Evolutionary conservation across 2,888 invertebrate species (phyloP).

Genomic region (Pseudolycoriella hygida): DNA sequence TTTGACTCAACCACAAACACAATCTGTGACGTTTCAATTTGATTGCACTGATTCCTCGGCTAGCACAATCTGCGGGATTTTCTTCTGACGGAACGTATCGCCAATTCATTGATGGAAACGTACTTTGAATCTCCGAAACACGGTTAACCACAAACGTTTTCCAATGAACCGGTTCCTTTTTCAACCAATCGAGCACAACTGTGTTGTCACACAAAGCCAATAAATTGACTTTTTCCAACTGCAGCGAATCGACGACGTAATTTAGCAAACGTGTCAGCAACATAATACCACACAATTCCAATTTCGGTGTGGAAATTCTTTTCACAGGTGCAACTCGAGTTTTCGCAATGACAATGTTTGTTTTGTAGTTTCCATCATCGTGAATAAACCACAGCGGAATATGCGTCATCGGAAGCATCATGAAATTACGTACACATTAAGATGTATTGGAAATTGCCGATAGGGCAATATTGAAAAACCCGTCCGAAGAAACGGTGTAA

Average conservation of each 20-base stretch:
- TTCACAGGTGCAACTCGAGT: too few relatives aligned
- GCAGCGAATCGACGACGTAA: background rate
- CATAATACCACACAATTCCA: background rate
- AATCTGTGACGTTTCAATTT: background rate
- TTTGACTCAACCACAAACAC: too few relatives aligned
- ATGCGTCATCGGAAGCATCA: conserved; percentile 1
- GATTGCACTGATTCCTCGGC: background rate
- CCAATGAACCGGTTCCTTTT: background rate
- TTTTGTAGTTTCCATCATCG: background rate
- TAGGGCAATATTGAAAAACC: too few relatives aligned
- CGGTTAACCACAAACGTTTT: background rate
- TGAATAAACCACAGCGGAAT: background rate
- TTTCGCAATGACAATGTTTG: too few relatives aligned
- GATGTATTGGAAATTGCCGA: too few relatives aligned
- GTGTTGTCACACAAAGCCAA: background rate
- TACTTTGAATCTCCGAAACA: background rate
- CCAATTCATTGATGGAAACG: too few relatives aligned
- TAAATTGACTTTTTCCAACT: background rate
- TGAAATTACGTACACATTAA: too few relatives aligned
- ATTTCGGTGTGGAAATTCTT: background rate
- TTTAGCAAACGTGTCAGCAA: background rate
- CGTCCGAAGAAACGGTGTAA: too few relatives aligned
- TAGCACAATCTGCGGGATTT: background rate
- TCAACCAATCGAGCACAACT: background rate
- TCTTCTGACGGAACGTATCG: background rate